phyloP scores from a whole-genome alignment of 1,140 invertebrate genomes.

The Prorops nasuta region DNA sequence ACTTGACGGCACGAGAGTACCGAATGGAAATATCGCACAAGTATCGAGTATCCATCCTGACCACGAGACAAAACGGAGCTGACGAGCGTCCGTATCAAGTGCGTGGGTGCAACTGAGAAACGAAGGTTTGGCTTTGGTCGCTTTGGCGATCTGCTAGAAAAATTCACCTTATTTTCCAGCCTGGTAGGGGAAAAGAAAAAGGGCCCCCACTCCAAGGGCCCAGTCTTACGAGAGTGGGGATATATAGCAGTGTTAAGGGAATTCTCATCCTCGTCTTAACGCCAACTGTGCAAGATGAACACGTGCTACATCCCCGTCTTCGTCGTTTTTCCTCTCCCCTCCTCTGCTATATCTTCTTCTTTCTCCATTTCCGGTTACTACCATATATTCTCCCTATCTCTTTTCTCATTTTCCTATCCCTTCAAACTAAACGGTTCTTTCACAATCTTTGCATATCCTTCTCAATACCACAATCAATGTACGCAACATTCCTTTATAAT shows the following conservation, averaged over 20 bases:
- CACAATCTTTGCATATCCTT: no score
- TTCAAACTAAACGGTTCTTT: no score
- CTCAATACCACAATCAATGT: no score
- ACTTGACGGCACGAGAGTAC: no score
- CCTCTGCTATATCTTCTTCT: neutral
- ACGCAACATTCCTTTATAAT: no score
- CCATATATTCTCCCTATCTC: conserved; percentile 2
- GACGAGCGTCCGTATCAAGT: neutral
- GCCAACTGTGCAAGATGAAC: neutral
- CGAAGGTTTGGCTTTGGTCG: neutral
- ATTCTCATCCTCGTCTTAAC: no score
- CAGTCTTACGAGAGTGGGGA: neutral
- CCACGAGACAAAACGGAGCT: neutral
- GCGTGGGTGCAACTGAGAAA: conserved; percentile 35
- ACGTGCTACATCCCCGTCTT: no score
- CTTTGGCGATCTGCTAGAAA: no score
- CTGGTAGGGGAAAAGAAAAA: conserved; percentile 2
- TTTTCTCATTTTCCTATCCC: no score
- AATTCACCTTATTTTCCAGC: conserved; percentile 1
- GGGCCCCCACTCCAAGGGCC: conserved; percentile 1
- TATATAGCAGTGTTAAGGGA: neutral
- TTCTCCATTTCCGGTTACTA: neutral
- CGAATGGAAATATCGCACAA: no score
- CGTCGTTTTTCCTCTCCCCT: no score
- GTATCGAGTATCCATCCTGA: no score